These are phyloP conservation scores for Gastrophryne carolinensis DNA, from an alignment of 2,797 vertebrate species.

Conservation along the genomic window DNA sequence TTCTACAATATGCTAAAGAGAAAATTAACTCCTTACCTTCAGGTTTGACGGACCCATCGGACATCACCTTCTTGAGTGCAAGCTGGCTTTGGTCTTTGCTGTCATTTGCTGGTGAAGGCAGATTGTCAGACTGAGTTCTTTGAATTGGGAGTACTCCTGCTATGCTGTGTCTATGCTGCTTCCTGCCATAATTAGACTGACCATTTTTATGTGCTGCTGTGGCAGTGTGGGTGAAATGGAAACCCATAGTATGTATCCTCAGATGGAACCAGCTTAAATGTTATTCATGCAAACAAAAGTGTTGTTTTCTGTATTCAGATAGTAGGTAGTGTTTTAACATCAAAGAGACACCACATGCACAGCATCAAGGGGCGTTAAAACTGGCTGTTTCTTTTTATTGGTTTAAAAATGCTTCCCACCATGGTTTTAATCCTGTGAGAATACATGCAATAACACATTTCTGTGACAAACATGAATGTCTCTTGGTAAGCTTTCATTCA, in stretches of 20 bases:
- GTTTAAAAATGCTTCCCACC: conserved; percentile 43
- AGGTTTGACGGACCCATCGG: conserved; percentile 88
- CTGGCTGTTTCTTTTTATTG: conserved; percentile 77
- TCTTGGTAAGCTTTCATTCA: conserved; percentile 52
- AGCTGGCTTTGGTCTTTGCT: conserved; percentile 91
- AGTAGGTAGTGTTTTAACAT: conserved; percentile 74
- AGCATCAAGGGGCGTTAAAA: conserved; percentile 75
- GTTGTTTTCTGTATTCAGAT: conserved; percentile 68
- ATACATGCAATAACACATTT: conserved; percentile 55
- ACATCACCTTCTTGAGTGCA: conserved; percentile 93
- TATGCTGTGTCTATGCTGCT: conserved; percentile 98
- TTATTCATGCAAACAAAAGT: conserved; percentile 92
- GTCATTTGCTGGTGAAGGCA: conserved; percentile 93
- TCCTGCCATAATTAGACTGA: conserved; percentile 84
- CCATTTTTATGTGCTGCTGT: conserved; percentile 88
- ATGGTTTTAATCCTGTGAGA: conserved; percentile 52
- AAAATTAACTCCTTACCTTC: conserved; percentile 78
- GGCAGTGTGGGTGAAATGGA: conserved; percentile 90
- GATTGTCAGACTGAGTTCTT: conserved; percentile 93
- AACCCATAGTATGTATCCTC: conserved; percentile 93
- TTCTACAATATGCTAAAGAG: not conserved
- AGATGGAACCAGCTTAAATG: conserved; percentile 90
- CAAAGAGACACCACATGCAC: conserved; percentile 79
- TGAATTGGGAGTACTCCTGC: conserved; percentile 92
- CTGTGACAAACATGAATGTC: conserved; percentile 53